phyloP scores from a whole-genome alignment of 2,113 vertebrate genomes.

The Mungos mungo region DNA sequence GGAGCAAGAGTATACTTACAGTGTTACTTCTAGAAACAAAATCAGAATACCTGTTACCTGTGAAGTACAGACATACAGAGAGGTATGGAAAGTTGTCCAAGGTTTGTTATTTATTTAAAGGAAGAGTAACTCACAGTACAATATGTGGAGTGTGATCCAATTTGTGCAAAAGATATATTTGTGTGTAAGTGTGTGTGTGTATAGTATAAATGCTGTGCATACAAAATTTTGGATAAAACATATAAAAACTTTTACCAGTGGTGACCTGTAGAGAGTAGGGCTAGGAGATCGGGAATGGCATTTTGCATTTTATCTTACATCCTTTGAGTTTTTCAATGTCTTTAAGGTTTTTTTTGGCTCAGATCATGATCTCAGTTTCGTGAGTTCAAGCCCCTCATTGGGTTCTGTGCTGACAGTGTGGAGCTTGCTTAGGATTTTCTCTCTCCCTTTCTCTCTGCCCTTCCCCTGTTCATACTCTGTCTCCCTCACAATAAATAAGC shows the following conservation, averaged over 20 bases:
- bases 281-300: not conserved
- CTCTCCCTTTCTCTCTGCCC: no score
- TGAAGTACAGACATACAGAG: not conserved
- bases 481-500: no score
- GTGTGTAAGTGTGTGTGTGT: not conserved
- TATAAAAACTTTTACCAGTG: not conserved
- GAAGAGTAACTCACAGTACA: not conserved
- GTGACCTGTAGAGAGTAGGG: not conserved
- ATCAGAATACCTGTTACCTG: not conserved
- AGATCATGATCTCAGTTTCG: no score
- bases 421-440: no score
- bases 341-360: not conserved
- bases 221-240: not conserved
- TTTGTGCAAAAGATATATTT: not conserved
- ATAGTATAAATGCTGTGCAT: not conserved
- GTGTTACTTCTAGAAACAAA: not conserved
- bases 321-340: not conserved
- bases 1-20: not conserved
- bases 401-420: no score
- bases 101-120: not conserved
- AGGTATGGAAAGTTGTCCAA: not conserved
- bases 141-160: not conserved
- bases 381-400: no score
- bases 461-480: no score
- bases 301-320: not conserved